A percentile compares a stretch with the other conserved stretches of the same genome.
Conservation (phyloP, 2,113 vertebrate genomes). For the Perca flavescens region DNA sequence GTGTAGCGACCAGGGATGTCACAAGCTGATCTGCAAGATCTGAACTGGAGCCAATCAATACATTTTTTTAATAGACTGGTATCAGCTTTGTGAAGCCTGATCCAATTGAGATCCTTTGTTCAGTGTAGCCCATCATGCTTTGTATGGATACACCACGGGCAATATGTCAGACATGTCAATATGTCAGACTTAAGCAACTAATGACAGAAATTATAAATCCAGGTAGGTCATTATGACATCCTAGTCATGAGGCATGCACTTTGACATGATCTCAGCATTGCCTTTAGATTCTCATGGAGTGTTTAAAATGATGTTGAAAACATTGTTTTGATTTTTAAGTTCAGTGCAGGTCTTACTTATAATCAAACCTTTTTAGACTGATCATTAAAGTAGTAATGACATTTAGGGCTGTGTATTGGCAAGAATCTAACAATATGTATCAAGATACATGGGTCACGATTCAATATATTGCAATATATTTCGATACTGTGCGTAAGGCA, state of each 20-base stretch:
- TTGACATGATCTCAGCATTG: background rate
- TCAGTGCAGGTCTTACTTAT: background rate
- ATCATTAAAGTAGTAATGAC: background rate
- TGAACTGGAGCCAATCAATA: conserved; percentile 1
- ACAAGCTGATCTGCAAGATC: background rate
- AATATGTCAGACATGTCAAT: no score
- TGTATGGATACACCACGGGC: background rate
- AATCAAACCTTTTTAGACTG: no score
- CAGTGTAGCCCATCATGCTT: background rate
- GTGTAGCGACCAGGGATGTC: background rate
- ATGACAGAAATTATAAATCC: background rate
- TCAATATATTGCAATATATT: no score
- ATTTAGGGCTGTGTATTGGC: background rate
- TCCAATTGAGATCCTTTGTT: background rate
- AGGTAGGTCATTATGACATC: no score
- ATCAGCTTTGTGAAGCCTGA: conserved; percentile 17
- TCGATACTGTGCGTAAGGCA: no score
- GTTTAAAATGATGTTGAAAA: background rate
- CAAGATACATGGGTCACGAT: no score
- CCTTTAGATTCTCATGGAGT: background rate
- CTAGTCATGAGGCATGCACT: conserved; percentile 4
- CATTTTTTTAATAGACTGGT: background rate
- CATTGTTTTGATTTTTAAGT: background rate
- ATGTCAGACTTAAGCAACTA: background rate
- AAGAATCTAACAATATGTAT: no score